Evolutionary conservation across 2,888 invertebrate species (phyloP).

Genomic region (Fissipunctia ypsillon): DNA sequence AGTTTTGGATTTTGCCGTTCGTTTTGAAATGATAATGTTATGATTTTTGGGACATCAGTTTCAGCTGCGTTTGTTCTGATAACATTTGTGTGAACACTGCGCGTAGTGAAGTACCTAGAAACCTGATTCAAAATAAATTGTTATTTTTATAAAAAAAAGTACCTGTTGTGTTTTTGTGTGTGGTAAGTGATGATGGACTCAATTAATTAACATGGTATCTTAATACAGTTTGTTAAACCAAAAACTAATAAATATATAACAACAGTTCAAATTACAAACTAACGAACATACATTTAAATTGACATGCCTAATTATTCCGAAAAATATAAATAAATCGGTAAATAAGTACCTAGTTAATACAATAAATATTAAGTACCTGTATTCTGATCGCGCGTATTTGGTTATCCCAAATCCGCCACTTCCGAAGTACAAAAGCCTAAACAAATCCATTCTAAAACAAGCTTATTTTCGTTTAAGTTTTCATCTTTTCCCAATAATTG

Average conservation of each 20-base stretch:
- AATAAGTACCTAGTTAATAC: background rate
- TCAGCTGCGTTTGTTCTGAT: background rate
- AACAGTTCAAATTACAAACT: background rate
- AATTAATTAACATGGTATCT: background rate
- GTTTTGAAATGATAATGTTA: background rate
- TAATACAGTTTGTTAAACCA: background rate
- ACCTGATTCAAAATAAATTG: background rate
- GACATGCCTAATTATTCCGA: background rate
- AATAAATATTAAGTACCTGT: too few species aligned
- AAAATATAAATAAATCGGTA: background rate
- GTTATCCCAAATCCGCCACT: background rate
- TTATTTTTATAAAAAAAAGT: too few species aligned
- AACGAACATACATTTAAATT: background rate
- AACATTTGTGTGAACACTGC: background rate
- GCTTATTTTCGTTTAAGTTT: background rate
- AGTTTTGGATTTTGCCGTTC: background rate
- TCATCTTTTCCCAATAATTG: background rate
- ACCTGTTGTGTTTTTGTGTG: too few species aligned
- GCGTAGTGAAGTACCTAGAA: background rate
- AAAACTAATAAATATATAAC: background rate
- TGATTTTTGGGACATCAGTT: background rate
- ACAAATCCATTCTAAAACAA: slow-evolving; percentile 3
- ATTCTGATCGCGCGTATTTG: too few species aligned
- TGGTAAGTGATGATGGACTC: background rate
- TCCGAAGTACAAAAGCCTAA: background rate